Conservation (phyloP, 2,888 invertebrate species). For the Hydraecia micacea region DNA sequence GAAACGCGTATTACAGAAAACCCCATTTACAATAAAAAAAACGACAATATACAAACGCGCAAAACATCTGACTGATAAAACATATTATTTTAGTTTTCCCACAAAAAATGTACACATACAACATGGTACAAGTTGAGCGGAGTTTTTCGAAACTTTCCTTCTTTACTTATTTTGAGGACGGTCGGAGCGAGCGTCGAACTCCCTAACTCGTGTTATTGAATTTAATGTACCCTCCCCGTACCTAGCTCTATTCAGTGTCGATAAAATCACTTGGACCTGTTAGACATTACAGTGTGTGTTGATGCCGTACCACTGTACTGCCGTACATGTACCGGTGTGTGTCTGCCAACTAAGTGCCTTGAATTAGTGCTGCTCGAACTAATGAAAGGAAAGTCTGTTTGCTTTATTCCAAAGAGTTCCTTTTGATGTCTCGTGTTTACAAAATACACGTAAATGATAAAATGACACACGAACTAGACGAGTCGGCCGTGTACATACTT, state of each 20-base stretch:
- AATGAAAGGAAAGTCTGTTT: conserved; percentile 55
- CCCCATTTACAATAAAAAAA: not conserved
- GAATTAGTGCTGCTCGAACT: conserved; percentile 60
- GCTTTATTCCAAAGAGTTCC: conserved; percentile 60
- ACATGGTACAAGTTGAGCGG: conserved; percentile 82
- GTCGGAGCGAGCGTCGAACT: conserved; percentile 89
- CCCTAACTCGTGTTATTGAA: conserved; percentile 90
- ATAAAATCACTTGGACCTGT: conserved; percentile 83
- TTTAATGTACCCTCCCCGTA: conserved; percentile 88
- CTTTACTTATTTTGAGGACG: conserved; percentile 89
- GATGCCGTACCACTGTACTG: conserved; percentile 36
- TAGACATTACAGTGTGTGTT: conserved; percentile 69
- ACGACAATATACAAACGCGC: not conserved
- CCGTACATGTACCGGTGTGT: conserved; percentile 23
- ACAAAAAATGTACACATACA: conserved; percentile 82
- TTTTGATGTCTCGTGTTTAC: conserved; percentile 72
- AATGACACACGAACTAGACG: conserved; percentile 75
- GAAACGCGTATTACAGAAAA: not conserved
- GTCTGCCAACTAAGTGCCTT: conserved; percentile 57
- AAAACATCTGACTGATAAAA: conserved; percentile 53
- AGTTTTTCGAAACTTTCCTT: conserved; percentile 88
- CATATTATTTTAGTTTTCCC: conserved; percentile 77
- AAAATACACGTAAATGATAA: conserved; percentile 74
- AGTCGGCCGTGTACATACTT: conserved; percentile 77
- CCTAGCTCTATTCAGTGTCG: conserved; percentile 84